A percentile compares a stretch with the other conserved stretches of the same genome.
These are phyloP conservation scores for Amphimedon queenslandica DNA, from an alignment of 37 sponge, comb jelly and placozoan species.

Conservation along the genomic window DNA sequence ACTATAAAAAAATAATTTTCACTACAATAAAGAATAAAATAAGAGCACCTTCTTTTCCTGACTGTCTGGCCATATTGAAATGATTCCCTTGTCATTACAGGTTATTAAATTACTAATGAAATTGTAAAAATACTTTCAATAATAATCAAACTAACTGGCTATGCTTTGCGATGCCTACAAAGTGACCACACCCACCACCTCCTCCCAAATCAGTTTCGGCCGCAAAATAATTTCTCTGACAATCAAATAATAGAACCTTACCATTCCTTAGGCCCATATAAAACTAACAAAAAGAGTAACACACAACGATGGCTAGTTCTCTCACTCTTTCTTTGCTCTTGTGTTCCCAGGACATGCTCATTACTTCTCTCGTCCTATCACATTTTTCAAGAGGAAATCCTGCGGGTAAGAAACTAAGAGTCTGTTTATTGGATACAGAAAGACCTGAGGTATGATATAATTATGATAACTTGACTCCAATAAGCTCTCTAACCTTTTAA, in stretches of 20 bases:
- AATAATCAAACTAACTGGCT: constrained; percentile 31
- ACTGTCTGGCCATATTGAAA: constrained; percentile 62
- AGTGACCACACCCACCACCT: constrained; percentile 32
- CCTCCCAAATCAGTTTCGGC: constrained; percentile 57
- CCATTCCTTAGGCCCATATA: constrained; percentile 46
- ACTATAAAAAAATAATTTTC: constrained; percentile 15
- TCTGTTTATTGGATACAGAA: constrained; percentile 3
- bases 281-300: constrained; percentile 7
- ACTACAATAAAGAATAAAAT: neutral
- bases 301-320: neutral
- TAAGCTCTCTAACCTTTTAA: constrained; percentile 50
- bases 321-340: constrained; percentile 17
- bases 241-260: constrained; percentile 38
- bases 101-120: constrained; percentile 56
- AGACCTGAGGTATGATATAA: constrained; percentile 19
- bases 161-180: constrained; percentile 56
- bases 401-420: constrained; percentile 36
- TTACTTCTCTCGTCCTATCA: constrained; percentile 40
- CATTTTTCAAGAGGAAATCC: constrained; percentile 16
- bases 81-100: constrained; percentile 55
- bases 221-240: constrained; percentile 8
- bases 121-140: too few species aligned
- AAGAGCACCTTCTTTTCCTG: constrained; percentile 40
- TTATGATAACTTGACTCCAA: neutral
- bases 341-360: constrained; percentile 65